Evolutionary conservation across 2,113 vertebrate genomes (phyloP), one percentile per base, ranked within the genome.

Genomic region (Ia io): DNA sequence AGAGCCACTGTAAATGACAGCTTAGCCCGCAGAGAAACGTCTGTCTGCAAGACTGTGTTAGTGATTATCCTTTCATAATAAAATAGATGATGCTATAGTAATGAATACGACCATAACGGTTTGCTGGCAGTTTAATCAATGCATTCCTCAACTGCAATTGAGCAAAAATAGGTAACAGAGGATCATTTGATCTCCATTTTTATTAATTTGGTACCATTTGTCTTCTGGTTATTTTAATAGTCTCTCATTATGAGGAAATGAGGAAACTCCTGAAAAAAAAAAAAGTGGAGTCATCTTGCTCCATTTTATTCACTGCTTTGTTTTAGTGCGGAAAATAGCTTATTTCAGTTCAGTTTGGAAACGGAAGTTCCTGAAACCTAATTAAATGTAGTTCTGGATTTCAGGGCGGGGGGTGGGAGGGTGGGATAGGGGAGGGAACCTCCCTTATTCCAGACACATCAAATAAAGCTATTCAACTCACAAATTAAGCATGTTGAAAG

Each of bases 151-250:
- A 93, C 83, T 95, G 83, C 96, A 92, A 96, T 18, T 88, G 96
- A 96, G 89, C 85, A 95, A 94, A 97, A 96, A 84, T 89, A 97
- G 96, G 97, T 96, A 95, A 90, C 59, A 82, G 69, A 93, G 92
- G 82, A 95, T 97, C 96, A 80, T 91, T 92, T 94, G 93, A 96
- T 96, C 90, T 95, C 94, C 73, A 86, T 93, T 96, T 95, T 96
- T 95, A 96, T 97, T 97, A 97, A 97, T 95, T 90, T 91, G 85
- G 67, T 89, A 44, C 70, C 88, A 94, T 96, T 94, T 97, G 95
- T 97, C 96, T 97, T 95, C 90, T 83, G 83, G 90, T 94, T 96
- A 69, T 91, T 96, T 96, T 95, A 97, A 97, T 94, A 93, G 97
- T 97, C 96, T 95, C 91, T 96, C 96, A 95, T 97, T 93, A 97